Percentiles rank a stretch among this genome's conserved stretches.
phyloP scores from a whole-genome alignment of 2,113 vertebrate genomes.

The Anolis sagrei region DNA sequence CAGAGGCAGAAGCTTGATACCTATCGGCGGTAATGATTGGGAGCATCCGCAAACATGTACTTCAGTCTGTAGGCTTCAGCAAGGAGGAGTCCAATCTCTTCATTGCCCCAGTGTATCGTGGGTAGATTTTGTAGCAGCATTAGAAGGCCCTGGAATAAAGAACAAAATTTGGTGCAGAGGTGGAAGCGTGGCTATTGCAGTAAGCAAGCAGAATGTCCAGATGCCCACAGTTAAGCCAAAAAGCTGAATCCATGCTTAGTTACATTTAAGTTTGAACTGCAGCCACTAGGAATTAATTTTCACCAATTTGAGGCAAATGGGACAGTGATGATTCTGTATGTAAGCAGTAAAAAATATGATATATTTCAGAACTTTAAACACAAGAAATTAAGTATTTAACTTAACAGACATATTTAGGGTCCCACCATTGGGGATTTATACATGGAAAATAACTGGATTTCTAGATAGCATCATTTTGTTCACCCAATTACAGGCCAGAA shows the following conservation, averaged over 20 bases:
- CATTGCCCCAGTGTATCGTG: slow-evolving; percentile 99
- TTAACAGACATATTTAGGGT: background rate
- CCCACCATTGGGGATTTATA: background rate
- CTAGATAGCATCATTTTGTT: background rate
- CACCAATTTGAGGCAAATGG: background rate
- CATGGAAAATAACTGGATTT: background rate
- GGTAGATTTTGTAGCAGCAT: slow-evolving; percentile 98
- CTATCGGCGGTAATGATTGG: slow-evolving; percentile 97
- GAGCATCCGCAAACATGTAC: slow-evolving; percentile 98
- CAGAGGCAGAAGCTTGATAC: slow-evolving; percentile 54
- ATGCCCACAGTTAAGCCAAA: background rate
- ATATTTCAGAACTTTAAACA: background rate
- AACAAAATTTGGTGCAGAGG: background rate
- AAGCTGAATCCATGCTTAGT: background rate
- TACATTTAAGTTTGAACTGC: background rate
- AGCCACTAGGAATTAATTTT: background rate
- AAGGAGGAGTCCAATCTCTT: slow-evolving; percentile 95
- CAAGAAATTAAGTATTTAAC: background rate
- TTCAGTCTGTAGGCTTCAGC: slow-evolving; percentile 98
- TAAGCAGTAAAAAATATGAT: background rate
- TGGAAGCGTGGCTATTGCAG: background rate
- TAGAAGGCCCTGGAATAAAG: slow-evolving; percentile 87
- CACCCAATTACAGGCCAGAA: background rate
- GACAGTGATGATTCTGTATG: background rate
- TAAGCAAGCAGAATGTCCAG: background rate